Base-by-base conservation (phyloP, 2,888 invertebrate species). In the Dugesia japonica region DNA sequence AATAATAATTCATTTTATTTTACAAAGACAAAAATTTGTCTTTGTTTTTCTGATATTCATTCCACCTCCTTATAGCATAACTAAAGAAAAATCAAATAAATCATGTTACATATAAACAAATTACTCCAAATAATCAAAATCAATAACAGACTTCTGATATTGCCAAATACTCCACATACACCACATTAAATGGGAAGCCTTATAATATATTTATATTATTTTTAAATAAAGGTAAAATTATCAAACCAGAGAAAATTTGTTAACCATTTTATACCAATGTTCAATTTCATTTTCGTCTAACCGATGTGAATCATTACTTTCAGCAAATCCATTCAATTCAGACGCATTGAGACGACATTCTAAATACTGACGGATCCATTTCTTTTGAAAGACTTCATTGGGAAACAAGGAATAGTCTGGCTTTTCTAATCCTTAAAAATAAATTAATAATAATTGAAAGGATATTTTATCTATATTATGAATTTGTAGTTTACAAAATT, bases 251-350 rank as follows among this genome's bases (percentile, higher is more conserved):
- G 9, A 13, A 56, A 56, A 56, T 56, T 56, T 56, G n/a, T 56
- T 56, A 56, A 56, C 23, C 56, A 56, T 56, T 56, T 56, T 56
- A 56, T 56, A 56, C 56, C 56, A 56, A 56, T 56, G 56, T 20
- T 56, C 23, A n/a, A 56, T 56, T 20, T 56, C 56, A 4, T 56
- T 56, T 13, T 56, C 56, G 4, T 4, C 4, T 13, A 56, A 1
- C 7, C 17, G 4, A 9, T n/a, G 4, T 56, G 7, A 9, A n/a
- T 56, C 56, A n/a, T n/a, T n/a, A n/a, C n/a, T n/a, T n/a, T n/a
- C n/a, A n/a, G n/a, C n/a, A n/a, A n/a, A n/a, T 7, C 56, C 56
- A 56, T 4, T n/a, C 7, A 4, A n/a, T 13, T n/a, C n/a, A 23
- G 4, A 13, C 7, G 31, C 4, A 4, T 56, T 56, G 7, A 23